A percentile compares a stretch with the other conserved stretches of the same genome.
Conservation (phyloP, 2,797 vertebrate species). For the Triplophysa bombifrons region DNA sequence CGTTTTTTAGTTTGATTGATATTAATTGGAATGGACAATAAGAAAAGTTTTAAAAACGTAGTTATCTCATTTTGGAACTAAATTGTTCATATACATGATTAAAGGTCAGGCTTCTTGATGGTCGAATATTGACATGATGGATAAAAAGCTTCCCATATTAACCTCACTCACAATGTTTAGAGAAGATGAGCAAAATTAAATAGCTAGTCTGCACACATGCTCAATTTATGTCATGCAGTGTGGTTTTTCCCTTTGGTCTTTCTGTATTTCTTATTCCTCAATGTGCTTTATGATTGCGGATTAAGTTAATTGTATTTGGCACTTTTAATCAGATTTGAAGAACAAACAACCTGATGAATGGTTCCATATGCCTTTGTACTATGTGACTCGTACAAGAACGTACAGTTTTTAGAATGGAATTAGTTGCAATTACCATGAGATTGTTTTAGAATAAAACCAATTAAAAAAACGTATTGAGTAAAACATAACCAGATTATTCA, state of each 20-base stretch:
- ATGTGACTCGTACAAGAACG: too few relatives aligned
- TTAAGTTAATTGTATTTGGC: not conserved
- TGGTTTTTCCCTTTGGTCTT: not conserved
- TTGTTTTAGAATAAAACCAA: not conserved
- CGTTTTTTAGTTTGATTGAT: too few relatives aligned
- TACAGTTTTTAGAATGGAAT: too few relatives aligned
- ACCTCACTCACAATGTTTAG: not conserved
- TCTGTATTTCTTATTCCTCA: not conserved
- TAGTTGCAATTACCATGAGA: too few relatives aligned
- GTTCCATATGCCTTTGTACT: too few relatives aligned
- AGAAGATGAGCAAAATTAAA: not conserved
- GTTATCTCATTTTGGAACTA: too few relatives aligned
- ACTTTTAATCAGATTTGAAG: not conserved
- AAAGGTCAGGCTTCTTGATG: not conserved
- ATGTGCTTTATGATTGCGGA: too few relatives aligned
- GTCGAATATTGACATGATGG: not conserved
- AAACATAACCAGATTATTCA: not conserved
- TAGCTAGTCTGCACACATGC: not conserved
- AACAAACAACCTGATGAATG: not conserved
- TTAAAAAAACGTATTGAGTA: not conserved
- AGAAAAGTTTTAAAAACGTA: too few relatives aligned
- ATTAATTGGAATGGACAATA: too few relatives aligned
- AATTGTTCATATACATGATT: not conserved
- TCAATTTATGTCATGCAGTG: not conserved
- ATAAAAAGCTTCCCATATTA: not conserved